Base-by-base conservation (phyloP, 2,888 invertebrate species). In the Cryptops parisi region DNA sequence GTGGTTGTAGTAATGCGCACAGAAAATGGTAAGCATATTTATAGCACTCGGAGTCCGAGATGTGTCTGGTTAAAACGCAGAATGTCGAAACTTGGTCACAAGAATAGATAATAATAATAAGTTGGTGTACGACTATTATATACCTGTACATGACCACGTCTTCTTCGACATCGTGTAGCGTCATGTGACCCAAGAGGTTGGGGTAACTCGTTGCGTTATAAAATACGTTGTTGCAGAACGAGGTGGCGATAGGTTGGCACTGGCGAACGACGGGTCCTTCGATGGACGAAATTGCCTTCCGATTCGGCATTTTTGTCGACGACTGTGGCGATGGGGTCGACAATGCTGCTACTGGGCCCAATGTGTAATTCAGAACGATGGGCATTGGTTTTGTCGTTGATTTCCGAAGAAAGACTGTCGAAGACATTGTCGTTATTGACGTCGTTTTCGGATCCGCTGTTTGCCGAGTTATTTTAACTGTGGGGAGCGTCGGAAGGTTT, bases 1-100 rank as follows among this genome's bases (percentile, higher is more conserved):
- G 77, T 0, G 90, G 89, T 66, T 90, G 90, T 45, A 90, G 71
- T 57, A 87, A 75, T 63, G 84, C 82, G 64, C 91, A 91, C 4
- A 91, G 79, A 64, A 90, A 89, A 64, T 91, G 88, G 70, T 85
- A 86, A 1, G 90, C 87, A 60, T 85, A 76, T 58, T 82, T 76
- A 62, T 86, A 89, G 67, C 91, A 91, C 69, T 90, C 89, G 0
- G 86, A 86, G 66, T 90, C 90, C 5, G 90, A 81, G n/a, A 90
- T 59, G 52, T 64, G 53, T 48, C 62, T 62, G 53, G 22, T 56
- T 51, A 12, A 40, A 19, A n/a, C n/a, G n/a, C n/a, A n/a, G n/a
- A n/a, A n/a, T n/a, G n/a, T n/a, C n/a, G n/a, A n/a, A n/a, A n/a
- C n/a, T n/a, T n/a, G n/a, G n/a, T n/a, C n/a, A n/a, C n/a, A n/a